Evolutionary conservation across 2,113 vertebrate species (phyloP), one percentile per base, ranked within the genome.

Genomic region (Triplophysa siluroides): DNA sequence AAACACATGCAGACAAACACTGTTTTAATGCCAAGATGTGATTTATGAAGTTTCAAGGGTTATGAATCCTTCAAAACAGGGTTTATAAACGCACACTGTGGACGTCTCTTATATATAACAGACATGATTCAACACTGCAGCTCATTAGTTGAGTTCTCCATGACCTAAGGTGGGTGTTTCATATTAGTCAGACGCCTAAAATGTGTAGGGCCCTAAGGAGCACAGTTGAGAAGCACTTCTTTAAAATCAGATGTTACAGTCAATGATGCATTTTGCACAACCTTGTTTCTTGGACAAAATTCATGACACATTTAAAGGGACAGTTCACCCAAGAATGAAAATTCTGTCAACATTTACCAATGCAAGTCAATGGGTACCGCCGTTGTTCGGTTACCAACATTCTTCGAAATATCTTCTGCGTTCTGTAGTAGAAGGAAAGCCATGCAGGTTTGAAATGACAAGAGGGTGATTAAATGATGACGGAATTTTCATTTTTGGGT

Each of bases 181-280:
- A 47, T 38, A 29, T 47, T 47, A 50, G 71, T 43, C 38, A 43
- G 71, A 21, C 12, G 13, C 23, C 23, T 47, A 76, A 75, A 76
- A 47, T n/a, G 41, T 63, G 14, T 18, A 33, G 24, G 24, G 71
- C 29, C 23, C 14, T 26, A 13, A 24, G 19, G 16, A 75, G 21
- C 58, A 47, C 5, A 8, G 45, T 47, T 63, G 58, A 75, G 58
- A 62, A 75, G 16, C 16, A 1, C 23, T 11, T 14, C 21, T 50
- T 14, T n/a, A 14, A 16, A 76, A 26, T 12, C 14, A 16, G 2
- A 29, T 63, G 24, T 29, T 26, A 23, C 61, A 62, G 61, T 62
- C 23, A 62, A 62, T 62, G 10, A 62, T 56, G 21, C 38, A 75
- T 8, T 73, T 23, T 38, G 71, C 7, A 54, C 52, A 9, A 29